phyloP scores from a whole-genome alignment of 2,888 invertebrate species.

The Drosophila niveifrons region DNA sequence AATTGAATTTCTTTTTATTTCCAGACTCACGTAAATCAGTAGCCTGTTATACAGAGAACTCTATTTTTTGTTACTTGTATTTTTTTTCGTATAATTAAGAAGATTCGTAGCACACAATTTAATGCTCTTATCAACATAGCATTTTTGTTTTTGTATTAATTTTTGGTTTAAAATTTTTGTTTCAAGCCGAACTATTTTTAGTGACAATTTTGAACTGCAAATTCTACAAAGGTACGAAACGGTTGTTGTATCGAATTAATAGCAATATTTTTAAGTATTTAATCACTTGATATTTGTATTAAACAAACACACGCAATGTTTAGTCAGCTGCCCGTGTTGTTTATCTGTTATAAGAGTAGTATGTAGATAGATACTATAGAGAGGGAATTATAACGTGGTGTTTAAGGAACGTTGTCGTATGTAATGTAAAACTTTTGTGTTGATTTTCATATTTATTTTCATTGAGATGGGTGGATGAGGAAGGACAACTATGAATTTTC shows the following conservation, averaged over 20 bases:
- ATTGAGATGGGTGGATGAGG: conserved; percentile 30
- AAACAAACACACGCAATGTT: conserved; percentile 34
- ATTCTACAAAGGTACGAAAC: conserved; percentile 84
- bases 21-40: conserved; percentile 60
- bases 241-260: conserved; percentile 44
- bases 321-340: conserved; percentile 32
- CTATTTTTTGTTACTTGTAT: conserved; percentile 26
- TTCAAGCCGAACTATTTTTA: conserved; percentile 62
- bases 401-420: conserved; percentile 61
- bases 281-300: conserved; percentile 38
- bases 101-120: conserved; percentile 45
- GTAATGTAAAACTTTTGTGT: conserved; percentile 38
- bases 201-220: conserved; percentile 84
- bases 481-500: conserved; percentile 39
- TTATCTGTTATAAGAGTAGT: conserved; percentile 17
- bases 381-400: conserved; percentile 30
- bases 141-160: conserved; percentile 29
- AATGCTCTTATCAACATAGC: conserved; percentile 45
- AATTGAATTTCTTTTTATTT: conserved; percentile 61
- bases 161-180: conserved; percentile 49
- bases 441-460: conserved; percentile 39
- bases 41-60: conserved; percentile 70
- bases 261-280: conserved; percentile 45
- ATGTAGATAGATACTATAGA: conserved; percentile 24
- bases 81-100: conserved; percentile 37